Conservation (phyloP, 2,797 vertebrate genomes). For the Clarias fuscus region DNA sequence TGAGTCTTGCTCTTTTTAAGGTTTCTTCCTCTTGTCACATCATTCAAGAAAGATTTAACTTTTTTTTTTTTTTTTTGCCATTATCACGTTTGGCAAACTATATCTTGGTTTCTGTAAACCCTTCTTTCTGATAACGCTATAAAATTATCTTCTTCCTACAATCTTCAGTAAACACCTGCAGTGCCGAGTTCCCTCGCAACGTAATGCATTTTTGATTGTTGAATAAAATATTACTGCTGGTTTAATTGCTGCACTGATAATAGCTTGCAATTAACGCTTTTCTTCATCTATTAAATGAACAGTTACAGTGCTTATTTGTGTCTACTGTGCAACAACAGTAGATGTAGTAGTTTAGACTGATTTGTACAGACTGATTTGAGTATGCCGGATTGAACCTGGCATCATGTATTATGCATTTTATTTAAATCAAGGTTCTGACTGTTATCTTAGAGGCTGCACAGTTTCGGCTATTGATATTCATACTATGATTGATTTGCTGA, state of each 20-base stretch:
- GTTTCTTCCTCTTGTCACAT: background rate
- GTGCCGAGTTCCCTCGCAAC: background rate
- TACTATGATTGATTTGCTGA: background rate
- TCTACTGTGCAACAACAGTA: background rate
- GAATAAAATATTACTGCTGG: background rate
- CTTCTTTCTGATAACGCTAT: background rate
- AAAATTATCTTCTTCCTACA: background rate
- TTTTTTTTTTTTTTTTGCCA: background rate
- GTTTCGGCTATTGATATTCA: conserved; percentile 3
- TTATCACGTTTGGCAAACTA: background rate
- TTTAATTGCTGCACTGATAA: background rate
- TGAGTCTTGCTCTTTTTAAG: background rate
- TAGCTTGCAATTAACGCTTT: background rate
- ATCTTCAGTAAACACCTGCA: background rate
- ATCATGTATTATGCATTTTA: conserved; percentile 18
- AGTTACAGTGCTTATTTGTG: background rate
- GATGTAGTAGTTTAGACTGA: background rate
- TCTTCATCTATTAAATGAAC: background rate
- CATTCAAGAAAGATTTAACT: background rate
- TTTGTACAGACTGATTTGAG: background rate
- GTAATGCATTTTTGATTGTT: background rate
- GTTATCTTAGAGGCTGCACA: background rate
- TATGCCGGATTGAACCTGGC: background rate
- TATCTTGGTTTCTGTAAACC: background rate
- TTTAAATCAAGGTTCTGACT: conserved; percentile 8